Conservation (phyloP, 2,888 invertebrate genomes). For the Agrochola macilenta region DNA sequence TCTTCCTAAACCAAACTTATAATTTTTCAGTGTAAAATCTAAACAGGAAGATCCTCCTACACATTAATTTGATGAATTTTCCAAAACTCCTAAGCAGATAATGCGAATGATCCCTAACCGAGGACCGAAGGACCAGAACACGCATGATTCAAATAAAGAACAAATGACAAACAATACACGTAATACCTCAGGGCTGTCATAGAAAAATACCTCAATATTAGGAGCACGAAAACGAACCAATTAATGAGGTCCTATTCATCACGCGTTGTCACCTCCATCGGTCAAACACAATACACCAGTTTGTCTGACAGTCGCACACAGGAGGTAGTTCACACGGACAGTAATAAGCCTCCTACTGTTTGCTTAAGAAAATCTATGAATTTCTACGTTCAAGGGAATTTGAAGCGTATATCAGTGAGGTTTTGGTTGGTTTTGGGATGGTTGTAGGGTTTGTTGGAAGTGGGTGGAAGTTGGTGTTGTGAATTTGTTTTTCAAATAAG, state of each 20-base stretch:
- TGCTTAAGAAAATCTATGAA: constrained; percentile 33
- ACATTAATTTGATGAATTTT: background rate
- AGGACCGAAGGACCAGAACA: constrained; percentile 7
- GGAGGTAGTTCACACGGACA: constrained; percentile 74
- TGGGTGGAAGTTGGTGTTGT: constrained; percentile 6
- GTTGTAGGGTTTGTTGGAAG: background rate
- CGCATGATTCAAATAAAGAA: constrained; percentile 54
- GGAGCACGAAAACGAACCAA: constrained; percentile 61
- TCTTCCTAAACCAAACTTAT: no score
- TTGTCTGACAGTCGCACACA: constrained; percentile 70
- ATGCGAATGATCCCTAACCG: background rate
- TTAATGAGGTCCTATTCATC: constrained; percentile 71
- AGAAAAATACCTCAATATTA: constrained; percentile 60
- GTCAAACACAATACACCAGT: constrained; percentile 71
- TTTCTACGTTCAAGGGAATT: constrained; percentile 16
- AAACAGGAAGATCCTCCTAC: background rate
- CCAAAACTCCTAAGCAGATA: background rate
- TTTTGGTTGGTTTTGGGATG: constrained; percentile 4
- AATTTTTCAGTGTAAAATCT: no score
- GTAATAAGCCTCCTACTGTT: constrained; percentile 80
- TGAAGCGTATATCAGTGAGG: accelerated
- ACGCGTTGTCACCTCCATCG: constrained; percentile 72
- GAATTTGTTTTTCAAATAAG: constrained; percentile 41
- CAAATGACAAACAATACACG: constrained; percentile 38
- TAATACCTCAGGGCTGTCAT: constrained; percentile 55